Evolutionary conservation across 2,797 vertebrate genomes (phyloP), one percentile per base, ranked within the genome.

Genomic region (Cirrhinus mrigala): DNA sequence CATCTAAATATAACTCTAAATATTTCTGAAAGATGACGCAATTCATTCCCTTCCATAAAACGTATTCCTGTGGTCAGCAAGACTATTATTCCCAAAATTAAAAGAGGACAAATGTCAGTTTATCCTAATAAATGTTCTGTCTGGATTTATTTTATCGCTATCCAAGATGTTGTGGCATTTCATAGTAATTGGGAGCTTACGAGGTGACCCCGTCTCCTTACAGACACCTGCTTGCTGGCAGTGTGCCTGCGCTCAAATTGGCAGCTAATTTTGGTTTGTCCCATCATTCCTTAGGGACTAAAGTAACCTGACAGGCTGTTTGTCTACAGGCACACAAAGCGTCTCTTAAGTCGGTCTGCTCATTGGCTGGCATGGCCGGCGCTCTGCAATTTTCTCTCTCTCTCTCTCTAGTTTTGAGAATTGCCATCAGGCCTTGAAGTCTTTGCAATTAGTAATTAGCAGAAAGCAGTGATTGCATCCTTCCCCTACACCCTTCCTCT

Each of bases 241-340:
- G 78, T 54, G 89, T 88, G 91, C 93, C 93, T 87, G 73, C 90
- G 87, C 87, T 91, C 92, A 94, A 95, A 94, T 94, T 95, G 94
- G 92, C 94, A 93, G 95, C 93, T 95, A 94, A 95, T 95, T 93
- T 94, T 91, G 89, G 85, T 92, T 89, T 74, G 90, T 91, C 90
- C 27, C 78, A n/a, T 88, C 60, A 83, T 88, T 87, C 90, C 92
- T 90, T 81, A 48, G 60, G 90, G 94, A 94, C 93, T 93, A 91
- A 92, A 91, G 86, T 66, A 88, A 92, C 93, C 93, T 92, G 94
- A 94, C 94, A 95, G 93, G 92, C 92, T 94, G 94, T 93, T 95
- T 95, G 93, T 95, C 94, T 93, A 92, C 81, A 87, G 80, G 20
- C 88, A 33, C 77, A 87, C 70, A 76, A 54, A 22, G 48, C 37